Conservation (phyloP, 2,113 vertebrate genomes). For the Microcebus jonahi region DNA sequence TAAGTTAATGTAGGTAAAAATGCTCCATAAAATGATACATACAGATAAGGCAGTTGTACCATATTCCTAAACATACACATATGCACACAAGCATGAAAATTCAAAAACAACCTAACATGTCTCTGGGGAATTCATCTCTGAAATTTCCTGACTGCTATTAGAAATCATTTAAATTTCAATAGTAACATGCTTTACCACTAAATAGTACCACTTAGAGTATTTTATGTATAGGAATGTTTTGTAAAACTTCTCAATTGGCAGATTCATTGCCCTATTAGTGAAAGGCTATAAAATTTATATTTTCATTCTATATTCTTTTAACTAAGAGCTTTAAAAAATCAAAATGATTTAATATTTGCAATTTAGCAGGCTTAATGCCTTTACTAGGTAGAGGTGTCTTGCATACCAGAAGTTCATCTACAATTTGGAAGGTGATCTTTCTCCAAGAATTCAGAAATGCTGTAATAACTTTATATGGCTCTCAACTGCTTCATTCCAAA, state of each 20-base stretch:
- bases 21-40: not conserved
- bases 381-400: conserved; percentile 16
- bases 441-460: conserved; percentile 77
- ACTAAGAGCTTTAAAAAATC: conserved; percentile 56
- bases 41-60: not conserved
- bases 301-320: conserved; percentile 73
- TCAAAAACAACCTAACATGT: not conserved
- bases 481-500: conserved; percentile 64
- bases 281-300: conserved; percentile 69
- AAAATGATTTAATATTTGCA: conserved; percentile 76
- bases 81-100: not conserved
- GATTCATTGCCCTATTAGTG: conserved; percentile 51
- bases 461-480: conserved; percentile 80
- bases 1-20: not conserved
- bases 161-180: not conserved
- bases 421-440: conserved; percentile 77
- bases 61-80: not conserved
- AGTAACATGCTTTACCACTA: conserved; percentile 52
- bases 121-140: accelerated
- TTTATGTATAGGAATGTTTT: conserved; percentile 62
- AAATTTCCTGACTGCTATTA: conserved; percentile 19
- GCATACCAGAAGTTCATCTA: not conserved
- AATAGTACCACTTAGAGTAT: conserved; percentile 9
- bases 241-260: conserved; percentile 69
- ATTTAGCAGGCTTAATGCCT: conserved; percentile 49